Conservation (phyloP, 2,888 invertebrate genomes). For the Gandaritis pyraliata region DNA sequence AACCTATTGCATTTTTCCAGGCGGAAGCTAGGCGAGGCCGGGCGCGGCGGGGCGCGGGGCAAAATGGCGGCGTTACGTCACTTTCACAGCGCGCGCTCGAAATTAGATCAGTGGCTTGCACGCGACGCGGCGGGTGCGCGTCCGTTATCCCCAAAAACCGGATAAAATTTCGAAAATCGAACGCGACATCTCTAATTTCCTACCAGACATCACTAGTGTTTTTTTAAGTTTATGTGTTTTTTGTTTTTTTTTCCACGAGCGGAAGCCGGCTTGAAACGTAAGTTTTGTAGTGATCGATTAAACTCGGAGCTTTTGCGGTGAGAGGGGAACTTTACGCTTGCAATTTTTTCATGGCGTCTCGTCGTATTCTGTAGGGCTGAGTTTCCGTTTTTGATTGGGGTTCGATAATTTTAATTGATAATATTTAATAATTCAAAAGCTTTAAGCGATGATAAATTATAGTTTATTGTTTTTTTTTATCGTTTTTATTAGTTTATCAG, state of each 20-base stretch:
- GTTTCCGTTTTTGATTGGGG: slow-evolving; percentile 43
- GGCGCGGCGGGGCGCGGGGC: slow-evolving; percentile 57
- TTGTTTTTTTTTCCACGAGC: slow-evolving; percentile 50
- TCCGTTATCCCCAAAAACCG: slow-evolving; percentile 40
- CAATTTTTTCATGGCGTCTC: slow-evolving; percentile 48
- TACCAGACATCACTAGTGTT: slow-evolving; percentile 41
- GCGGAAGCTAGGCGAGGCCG: slow-evolving; percentile 53
- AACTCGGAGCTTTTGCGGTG: slow-evolving; percentile 60
- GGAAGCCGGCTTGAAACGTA: slow-evolving; percentile 56
- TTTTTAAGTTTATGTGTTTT: slow-evolving; percentile 40
- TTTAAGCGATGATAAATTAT: background rate
- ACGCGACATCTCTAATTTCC: slow-evolving; percentile 27
- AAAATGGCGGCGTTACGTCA: slow-evolving; percentile 81
- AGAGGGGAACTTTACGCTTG: slow-evolving; percentile 53
- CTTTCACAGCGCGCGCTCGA: slow-evolving; percentile 76
- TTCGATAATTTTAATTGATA: slow-evolving; percentile 38
- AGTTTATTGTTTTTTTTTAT: background rate
- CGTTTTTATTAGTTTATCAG: background rate
- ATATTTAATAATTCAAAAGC: slow-evolving; percentile 29
- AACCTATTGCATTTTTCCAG: slow-evolving; percentile 49
- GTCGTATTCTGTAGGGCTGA: slow-evolving; percentile 49
- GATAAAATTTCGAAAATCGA: slow-evolving; percentile 38
- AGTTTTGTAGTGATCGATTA: slow-evolving; percentile 64
- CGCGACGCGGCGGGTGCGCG: slow-evolving; percentile 57
- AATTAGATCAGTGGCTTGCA: slow-evolving; percentile 80